phyloP scores from a whole-genome alignment of 2,113 vertebrate species.

The Cheilinus undulatus region DNA sequence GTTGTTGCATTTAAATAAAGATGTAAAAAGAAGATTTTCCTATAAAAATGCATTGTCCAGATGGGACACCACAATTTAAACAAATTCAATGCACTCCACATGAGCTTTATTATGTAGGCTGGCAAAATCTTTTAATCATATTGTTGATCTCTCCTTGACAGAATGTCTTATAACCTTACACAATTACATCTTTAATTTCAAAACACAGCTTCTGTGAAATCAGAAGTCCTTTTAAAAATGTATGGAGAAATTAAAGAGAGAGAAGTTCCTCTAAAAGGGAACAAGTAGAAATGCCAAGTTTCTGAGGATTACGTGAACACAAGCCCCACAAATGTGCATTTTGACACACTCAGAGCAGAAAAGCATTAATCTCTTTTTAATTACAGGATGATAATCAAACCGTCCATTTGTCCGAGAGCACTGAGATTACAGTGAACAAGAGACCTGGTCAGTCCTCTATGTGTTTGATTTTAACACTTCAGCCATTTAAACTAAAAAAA shows the following conservation, averaged over 20 bases:
- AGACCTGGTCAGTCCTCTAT: slow-evolving; percentile 61
- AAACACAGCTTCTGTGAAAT: background rate
- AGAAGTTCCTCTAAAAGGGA: background rate
- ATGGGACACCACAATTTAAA: no score
- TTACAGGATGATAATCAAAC: slow-evolving; percentile 18
- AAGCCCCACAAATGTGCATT: background rate
- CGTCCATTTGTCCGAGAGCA: background rate
- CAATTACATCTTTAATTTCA: background rate
- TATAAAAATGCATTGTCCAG: no score
- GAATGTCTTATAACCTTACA: no score
- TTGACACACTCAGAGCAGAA: background rate
- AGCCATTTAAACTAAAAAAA: slow-evolving; percentile 59
- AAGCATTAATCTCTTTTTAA: slow-evolving; percentile 14
- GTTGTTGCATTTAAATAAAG: no score
- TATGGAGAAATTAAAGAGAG: background rate
- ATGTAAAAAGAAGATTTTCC: no score
- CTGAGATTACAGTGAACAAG: slow-evolving; percentile 13
- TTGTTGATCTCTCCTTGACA: no score
- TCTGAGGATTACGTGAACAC: background rate
- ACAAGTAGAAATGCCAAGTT: background rate
- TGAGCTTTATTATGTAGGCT: background rate
- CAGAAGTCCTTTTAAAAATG: background rate
- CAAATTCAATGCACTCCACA: no score
- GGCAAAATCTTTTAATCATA: background rate
- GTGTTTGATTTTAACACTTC: slow-evolving; percentile 68